Evolutionary conservation across 2,888 invertebrate genomes (phyloP), one percentile per base, ranked within the genome.

Genomic region (Brachynemurus nebulosus): DNA sequence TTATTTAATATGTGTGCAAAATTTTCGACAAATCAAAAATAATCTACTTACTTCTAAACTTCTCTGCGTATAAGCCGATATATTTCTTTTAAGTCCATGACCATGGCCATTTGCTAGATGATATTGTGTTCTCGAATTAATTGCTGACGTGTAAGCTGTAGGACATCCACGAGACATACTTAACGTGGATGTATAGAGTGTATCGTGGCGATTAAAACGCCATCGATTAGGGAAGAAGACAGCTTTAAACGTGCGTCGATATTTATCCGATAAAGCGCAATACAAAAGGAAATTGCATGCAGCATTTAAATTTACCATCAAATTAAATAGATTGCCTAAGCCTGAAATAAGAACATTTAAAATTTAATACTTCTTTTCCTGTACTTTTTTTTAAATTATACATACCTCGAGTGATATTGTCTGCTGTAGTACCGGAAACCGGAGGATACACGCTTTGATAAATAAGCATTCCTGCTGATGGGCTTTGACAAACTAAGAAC

Each of bases 211-310:
- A 33, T 50, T 52, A 12, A 59, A 23, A 23, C 38, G 17, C 19
- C 40, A 33, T n/a, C 39, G 54, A 14, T 55, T 53, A 52, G 59
- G 17, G 17, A 44, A 61, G 48, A 63, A 62, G 17, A 64, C 50
- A 42, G 58, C 49, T 46, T 51, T 57, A 50, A 64, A 63, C 12
- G 79, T 80, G 52, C 70, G 70, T 36, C 83, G 68, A 63, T 83
- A 85, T 55, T 80, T 78, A 57, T 78, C 78, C 50, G 80, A 81
- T 58, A 86, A 72, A 37, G 78, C 76, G 53, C 83, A 83, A 60
- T 85, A 86, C 47, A 86, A 67, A 52, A 86, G 66, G 62, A 86
- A 86, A 65, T 86, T 86, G 40, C 76, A 74, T 0, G 84, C 77
- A 6, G 83, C 79, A 64, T 85, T 84, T 45, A 84, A 64, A 45